Base-by-base conservation (phyloP, 2,113 vertebrate species). In the Chaenogobius annularis region DNA sequence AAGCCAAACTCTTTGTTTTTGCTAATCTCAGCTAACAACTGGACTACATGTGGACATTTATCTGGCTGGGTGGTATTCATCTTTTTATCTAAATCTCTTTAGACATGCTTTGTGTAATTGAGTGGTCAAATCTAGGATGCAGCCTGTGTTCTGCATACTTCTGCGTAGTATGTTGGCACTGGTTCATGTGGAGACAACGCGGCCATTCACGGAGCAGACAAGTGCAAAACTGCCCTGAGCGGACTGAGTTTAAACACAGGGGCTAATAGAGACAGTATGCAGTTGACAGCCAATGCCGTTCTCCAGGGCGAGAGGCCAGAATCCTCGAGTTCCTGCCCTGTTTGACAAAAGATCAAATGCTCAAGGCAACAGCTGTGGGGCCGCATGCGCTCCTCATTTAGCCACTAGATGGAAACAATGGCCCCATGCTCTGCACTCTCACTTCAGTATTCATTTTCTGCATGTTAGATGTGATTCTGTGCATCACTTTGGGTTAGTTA, bases 381-480 rank as follows among this genome's bases (percentile, higher is more conserved):
- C 83, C 83, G 73, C 73, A 72, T 70, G 50, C 80, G 90, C 80
- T 80, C 83, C 82, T 50, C 69, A 74, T 80, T 75, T 78, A 81
- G 77, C 92, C 93, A 90, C 93, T 93, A 94, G 93, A 92, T 93
- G 93, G 92, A 89, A 92, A 92, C 88, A 91, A 89, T 86, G 78
- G 73, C 72, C 81, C 77, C 88, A 72, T 70, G 35, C 84, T 46
- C 69, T 8, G 7, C 61, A 79, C 76, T 61, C 44, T 63, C 55
- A 43, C 74, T 44, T 17, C 1, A 72, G 23, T 56, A 77, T 74
- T 68, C 17, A 68, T 80, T 73, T 68, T 40, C 26, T 71, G 50
- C 65, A 46, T 35, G 68, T 73, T 83, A 65, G 59, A 56, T 48
- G 68, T 70, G 68, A 73, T 83, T 74, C 71, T 78, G 43, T 72